A percentile compares a stretch with the other conserved stretches of the same genome.
Evolutionary conservation across 2,888 invertebrate genomes (phyloP).

Genomic region (Stenodera caucasica): DNA sequence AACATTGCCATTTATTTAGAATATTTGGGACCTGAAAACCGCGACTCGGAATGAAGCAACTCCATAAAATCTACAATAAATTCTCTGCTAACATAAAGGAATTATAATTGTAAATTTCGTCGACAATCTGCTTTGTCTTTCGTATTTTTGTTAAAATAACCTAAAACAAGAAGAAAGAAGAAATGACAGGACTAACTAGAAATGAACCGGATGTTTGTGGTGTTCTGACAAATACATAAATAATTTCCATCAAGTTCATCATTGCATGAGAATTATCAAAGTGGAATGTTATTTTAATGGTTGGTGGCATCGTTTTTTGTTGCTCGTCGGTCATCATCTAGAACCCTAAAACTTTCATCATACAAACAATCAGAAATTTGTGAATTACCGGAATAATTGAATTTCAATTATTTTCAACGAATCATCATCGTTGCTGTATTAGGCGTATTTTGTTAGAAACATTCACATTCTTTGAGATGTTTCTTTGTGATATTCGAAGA

Average conservation of each 20-base stretch:
- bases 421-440: too few species aligned
- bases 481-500: too few species aligned
- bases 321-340: background rate
- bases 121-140: conserved; percentile 36
- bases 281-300: conserved; percentile 10
- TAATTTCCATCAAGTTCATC: conserved; percentile 13
- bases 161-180: background rate
- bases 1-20: background rate
- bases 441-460: too few species aligned
- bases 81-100: conserved; percentile 35
- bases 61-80: background rate
- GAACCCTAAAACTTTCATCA: too few species aligned
- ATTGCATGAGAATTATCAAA: background rate
- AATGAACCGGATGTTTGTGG: background rate
- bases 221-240: conserved; percentile 13
- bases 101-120: conserved; percentile 44
- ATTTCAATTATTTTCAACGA: too few species aligned
- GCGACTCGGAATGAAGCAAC: conserved; percentile 23
- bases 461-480: too few species aligned
- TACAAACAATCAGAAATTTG: too few species aligned
- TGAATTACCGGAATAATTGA: too few species aligned
- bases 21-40: conserved; percentile 36
- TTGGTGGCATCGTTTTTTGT: background rate
- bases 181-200: background rate
- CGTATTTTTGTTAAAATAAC: background rate